Percentiles rank a stretch among this genome's conserved stretches.
Conservation (phyloP, 2,888 invertebrate species). For the Nemoura dubitans region DNA sequence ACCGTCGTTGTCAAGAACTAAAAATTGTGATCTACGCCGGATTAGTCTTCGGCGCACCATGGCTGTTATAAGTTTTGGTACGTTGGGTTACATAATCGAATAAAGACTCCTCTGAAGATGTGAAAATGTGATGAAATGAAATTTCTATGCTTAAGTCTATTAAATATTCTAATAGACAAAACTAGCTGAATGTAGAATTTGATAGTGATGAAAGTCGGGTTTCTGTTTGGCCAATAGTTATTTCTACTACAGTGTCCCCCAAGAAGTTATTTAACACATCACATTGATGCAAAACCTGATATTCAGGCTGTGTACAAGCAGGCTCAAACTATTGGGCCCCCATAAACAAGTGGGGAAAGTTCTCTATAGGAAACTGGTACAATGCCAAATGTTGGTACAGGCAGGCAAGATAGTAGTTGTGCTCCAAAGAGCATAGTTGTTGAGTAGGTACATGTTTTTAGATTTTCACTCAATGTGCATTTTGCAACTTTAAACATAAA, state of each 20-base stretch:
- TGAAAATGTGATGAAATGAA: not conserved
- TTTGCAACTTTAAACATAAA: too few relatives aligned
- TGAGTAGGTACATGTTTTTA: too few relatives aligned
- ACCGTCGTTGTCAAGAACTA: not conserved
- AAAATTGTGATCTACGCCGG: slow-evolving; percentile 32
- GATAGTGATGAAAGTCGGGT: not conserved
- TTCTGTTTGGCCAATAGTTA: not conserved
- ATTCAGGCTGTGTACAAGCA: not conserved
- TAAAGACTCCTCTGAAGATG: not conserved
- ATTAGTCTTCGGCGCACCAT: slow-evolving; percentile 38
- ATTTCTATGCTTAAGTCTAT: not conserved
- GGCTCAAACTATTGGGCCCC: not conserved
- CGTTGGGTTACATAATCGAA: not conserved
- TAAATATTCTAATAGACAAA: not conserved
- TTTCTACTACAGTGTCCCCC: too few relatives aligned
- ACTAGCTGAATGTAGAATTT: not conserved
- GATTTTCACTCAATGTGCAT: too few relatives aligned
- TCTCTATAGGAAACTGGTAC: not conserved
- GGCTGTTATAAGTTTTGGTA: slow-evolving; percentile 47
- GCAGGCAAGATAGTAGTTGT: not conserved
- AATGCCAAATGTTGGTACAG: not conserved
- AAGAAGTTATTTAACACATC: not conserved
- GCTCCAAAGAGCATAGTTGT: not conserved
- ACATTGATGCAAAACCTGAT: not conserved
- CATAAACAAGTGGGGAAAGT: not conserved